Evolutionary conservation across 1,140 invertebrate genomes (phyloP), one percentile per base, ranked within the genome.

Genomic region (Aphaenogaster rudis): DNA sequence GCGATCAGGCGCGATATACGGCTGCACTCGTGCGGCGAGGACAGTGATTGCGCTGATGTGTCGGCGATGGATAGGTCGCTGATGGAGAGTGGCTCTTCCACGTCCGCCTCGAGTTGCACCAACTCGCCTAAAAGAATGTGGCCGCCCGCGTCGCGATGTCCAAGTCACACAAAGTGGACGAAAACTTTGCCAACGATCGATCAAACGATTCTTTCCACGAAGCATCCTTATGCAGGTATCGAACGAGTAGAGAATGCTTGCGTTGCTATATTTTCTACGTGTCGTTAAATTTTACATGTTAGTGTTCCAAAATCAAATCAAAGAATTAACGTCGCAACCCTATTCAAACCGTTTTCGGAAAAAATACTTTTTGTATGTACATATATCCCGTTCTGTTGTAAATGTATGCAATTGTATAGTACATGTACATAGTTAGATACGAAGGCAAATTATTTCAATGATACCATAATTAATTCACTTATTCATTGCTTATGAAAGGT

Each of bases 121-220:
- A 97, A 97, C 90, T 97, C 96, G 1, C 97, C 97, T 0, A 97
- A 97, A 94, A 94, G 96, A 50, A 94, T 97, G 89, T 97, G 96
- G 93, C 96, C 96, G 45, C 94, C 94, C 21, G 94, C 94, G 1
- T 95, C 94, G n/a, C 92, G 94, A 11, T 95, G 94, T 61, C 94
- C 95, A 3, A 94, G 93, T 71, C 90, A 94, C 74, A 92, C 94
- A 89, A 95, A 94, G 54, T 95, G 94, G 94, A 95, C 94, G 4
- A 95, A 94, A 91, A 94, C 94, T 15, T 85, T 95, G 74, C 94
- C 94, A 13, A 95, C 94, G 42, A 95, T 95, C 76, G 92, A 92
- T 88, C 94, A 95, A 86, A 93, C 87, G 6, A 94, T 95, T 88
- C 90, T 95, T 36, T 92, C 94, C 9, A 93, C 93, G 33, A 95